Evolutionary conservation across 2,113 vertebrate genomes (phyloP), one percentile per base, ranked within the genome.

Genomic region (Urocitellus parryii): DNA sequence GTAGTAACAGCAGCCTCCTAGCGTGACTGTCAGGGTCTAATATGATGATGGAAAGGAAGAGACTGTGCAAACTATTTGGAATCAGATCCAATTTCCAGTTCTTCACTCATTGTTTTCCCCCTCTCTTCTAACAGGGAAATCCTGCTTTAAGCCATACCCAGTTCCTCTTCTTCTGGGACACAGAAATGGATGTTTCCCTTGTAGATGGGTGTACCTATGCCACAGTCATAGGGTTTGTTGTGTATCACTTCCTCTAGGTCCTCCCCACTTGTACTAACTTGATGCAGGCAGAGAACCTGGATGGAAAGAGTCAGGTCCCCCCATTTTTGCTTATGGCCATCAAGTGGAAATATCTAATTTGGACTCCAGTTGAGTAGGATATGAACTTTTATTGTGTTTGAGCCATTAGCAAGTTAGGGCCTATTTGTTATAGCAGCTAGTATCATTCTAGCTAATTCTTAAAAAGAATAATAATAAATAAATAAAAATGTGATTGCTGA

Each of bases 331-430:
- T 81, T 82, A 29, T 68, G 39, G 5, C 25, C 58, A 24, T 79
- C 61, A 76, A n/a, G 24, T 18, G 6, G 25, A 91, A 96, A 88
- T 4, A 48, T 12, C 24, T 29, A 92, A 18, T 65, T 45, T 92
- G 89, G 84, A 85, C 14, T 70, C 70, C 10, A 27, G 22, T 76
- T 76, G 37, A 58, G 14, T 58, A 48, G 94, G 56, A 94, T 32
- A 25, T 53, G 73, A 76, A 88, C 45, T 48, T 90, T 77, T 37
- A 51, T 65, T 72, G 81, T 87, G 53, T 73, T 93, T 34, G 74
- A 74, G 27, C 70, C 25, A 65, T 89, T 90, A 90, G 81, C 74
- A 37, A 27, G 86, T 91, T 96, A 53, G 34, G 77, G 78, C 32
- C 79, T 86, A 3, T 81, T 73, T 73, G 37, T 83, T 76, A 39